Conservation (phyloP, 2,797 vertebrate species). For the Aphelocoma californica region DNA sequence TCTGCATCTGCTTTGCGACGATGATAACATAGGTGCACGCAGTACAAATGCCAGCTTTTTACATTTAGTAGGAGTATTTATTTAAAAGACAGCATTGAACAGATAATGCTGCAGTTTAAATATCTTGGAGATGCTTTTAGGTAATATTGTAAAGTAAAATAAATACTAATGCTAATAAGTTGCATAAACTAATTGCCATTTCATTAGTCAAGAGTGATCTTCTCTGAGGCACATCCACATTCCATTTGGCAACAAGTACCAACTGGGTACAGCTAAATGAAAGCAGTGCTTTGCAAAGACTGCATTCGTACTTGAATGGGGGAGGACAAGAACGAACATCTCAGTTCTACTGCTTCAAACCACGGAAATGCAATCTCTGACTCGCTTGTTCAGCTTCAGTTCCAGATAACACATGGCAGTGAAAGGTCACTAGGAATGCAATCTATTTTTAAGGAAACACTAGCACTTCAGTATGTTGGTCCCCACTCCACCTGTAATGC, state of each 20-base stretch:
- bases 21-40: constrained; percentile 77
- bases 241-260: constrained; percentile 70
- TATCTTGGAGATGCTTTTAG: constrained; percentile 43
- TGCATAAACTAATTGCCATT: constrained; percentile 56
- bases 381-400: neutral
- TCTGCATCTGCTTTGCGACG: constrained; percentile 75
- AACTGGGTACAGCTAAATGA: constrained; percentile 55
- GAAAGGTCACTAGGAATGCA: neutral
- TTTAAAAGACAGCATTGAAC: constrained; percentile 70
- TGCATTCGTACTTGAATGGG: neutral
- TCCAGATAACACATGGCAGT: neutral
- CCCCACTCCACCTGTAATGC: neutral
- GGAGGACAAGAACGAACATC: neutral
- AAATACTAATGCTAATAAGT: constrained; percentile 59
- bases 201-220: constrained; percentile 58
- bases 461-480: neutral
- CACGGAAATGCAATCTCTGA: neutral
- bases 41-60: constrained; percentile 71
- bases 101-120: constrained; percentile 54
- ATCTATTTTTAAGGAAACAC: neutral
- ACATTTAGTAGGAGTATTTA: constrained; percentile 64
- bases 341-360: constrained; percentile 20
- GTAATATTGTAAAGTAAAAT: constrained; percentile 58
- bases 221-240: constrained; percentile 66
- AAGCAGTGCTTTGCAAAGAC: constrained; percentile 59